phyloP scores from a whole-genome alignment of 2,797 vertebrate genomes.

The Orientallactaga sibirica region DNA sequence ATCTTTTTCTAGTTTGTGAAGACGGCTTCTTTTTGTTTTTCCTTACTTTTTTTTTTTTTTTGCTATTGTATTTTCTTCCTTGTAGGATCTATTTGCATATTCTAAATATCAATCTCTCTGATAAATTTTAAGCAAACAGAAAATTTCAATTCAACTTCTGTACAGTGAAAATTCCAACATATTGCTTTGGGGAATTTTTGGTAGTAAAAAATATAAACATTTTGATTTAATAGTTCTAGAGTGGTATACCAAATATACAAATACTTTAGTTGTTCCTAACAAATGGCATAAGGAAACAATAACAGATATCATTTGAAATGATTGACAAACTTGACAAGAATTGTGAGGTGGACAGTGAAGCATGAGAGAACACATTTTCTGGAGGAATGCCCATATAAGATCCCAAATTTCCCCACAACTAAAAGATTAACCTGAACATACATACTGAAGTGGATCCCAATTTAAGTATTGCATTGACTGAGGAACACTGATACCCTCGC shows the following conservation, averaged over 20 bases:
- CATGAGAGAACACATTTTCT: not conserved
- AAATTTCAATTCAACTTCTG: conserved; percentile 18
- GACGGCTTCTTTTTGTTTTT: not conserved
- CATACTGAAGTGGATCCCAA: not conserved
- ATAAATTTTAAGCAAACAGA: conserved; percentile 50
- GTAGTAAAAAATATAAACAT: not conserved
- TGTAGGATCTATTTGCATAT: not conserved
- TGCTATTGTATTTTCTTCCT: not conserved
- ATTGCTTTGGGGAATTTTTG: not conserved
- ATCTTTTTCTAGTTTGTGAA: not conserved
- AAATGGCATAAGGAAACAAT: conserved; percentile 35
- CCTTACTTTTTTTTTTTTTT: not conserved
- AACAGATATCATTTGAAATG: conserved; percentile 3
- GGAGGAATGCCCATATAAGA: not conserved
- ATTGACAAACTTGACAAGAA: conserved; percentile 22
- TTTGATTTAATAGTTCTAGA: conserved; percentile 6
- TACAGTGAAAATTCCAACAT: not conserved
- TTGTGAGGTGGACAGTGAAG: not conserved
- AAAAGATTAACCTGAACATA: not conserved
- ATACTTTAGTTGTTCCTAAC: conserved; percentile 11
- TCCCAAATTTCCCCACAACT: not conserved
- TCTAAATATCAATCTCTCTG: not conserved
- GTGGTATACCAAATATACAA: conserved; percentile 26
- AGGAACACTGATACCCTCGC: not conserved
- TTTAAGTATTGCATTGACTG: not conserved